phyloP scores from a whole-genome alignment of 2,797 vertebrate genomes.

The Poecilia picta region DNA sequence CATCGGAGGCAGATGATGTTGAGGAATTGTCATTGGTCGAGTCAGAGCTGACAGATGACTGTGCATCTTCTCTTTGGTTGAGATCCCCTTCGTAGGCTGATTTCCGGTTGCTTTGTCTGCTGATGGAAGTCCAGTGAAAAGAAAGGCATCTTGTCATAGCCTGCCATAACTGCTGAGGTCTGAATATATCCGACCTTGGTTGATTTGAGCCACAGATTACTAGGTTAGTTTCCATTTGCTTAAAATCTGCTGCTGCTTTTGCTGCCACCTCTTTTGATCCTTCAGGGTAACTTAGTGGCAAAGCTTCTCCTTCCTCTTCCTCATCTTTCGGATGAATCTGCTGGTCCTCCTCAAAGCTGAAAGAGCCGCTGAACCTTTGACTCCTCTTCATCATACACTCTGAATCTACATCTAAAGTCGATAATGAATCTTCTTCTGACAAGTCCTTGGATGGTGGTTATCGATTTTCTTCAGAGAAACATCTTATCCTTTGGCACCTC shows the following conservation, averaged over 20 bases:
- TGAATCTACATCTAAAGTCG: slow-evolving; percentile 33
- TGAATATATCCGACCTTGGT: slow-evolving; percentile 45
- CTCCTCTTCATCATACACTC: slow-evolving; percentile 70
- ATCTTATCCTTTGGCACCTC: slow-evolving; percentile 57
- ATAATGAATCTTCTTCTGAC: slow-evolving; percentile 38
- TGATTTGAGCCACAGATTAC: slow-evolving; percentile 19
- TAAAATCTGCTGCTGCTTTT: slow-evolving; percentile 17
- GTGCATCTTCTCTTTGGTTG: slow-evolving; percentile 44
- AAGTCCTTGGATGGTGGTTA: slow-evolving; percentile 33
- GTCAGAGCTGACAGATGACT: slow-evolving; percentile 44
- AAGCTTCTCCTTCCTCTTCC: slow-evolving; percentile 23
- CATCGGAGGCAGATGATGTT: slow-evolving; percentile 33
- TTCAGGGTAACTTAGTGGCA: slow-evolving; percentile 31
- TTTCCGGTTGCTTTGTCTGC: slow-evolving; percentile 51
- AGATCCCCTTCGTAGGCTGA: slow-evolving; percentile 51
- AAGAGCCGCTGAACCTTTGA: slow-evolving; percentile 64
- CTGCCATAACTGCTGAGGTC: slow-evolving; percentile 69
- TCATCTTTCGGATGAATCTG: slow-evolving; percentile 20
- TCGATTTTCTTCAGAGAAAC: slow-evolving; percentile 53
- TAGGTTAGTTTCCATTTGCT: slow-evolving; percentile 16
- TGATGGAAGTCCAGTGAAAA: slow-evolving; percentile 70
- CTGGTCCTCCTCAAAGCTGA: slow-evolving; percentile 62
- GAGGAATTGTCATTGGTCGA: slow-evolving; percentile 60
- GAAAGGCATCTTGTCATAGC: slow-evolving; percentile 71
- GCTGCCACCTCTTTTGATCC: slow-evolving; percentile 28